Percentiles rank a stretch among this genome's conserved stretches.
Evolutionary conservation across 2,888 invertebrate genomes (phyloP).

Genomic region (Drosophila glabriapex): DNA sequence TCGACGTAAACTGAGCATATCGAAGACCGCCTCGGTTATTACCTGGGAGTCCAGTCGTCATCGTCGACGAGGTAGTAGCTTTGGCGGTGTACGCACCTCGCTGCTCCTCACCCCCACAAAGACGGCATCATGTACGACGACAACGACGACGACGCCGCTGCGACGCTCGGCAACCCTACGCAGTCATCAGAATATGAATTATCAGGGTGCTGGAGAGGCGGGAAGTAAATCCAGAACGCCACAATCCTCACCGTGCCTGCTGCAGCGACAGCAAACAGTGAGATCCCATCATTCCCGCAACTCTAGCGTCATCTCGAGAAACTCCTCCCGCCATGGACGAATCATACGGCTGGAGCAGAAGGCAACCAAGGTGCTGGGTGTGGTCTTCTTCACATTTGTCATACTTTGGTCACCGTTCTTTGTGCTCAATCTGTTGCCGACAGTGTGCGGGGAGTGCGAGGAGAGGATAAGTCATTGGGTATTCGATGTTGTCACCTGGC

Average conservation of each 20-base stretch:
- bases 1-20: conserved; percentile 86
- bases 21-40: conserved; percentile 87
- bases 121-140: conserved; percentile 61
- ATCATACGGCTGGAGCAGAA: conserved; percentile 96
- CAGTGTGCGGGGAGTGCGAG: conserved; percentile 93
- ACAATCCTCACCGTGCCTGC: conserved; percentile 87
- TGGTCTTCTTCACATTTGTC: conserved; percentile 97
- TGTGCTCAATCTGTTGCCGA: conserved; percentile 93
- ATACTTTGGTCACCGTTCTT: conserved; percentile 98
- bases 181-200: conserved; percentile 86
- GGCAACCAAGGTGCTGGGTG: conserved; percentile 97
- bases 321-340: conserved; percentile 92
- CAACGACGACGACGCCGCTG: conserved; percentile 85
- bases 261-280: conserved; percentile 87
- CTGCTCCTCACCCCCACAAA: conserved; percentile 87
- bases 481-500: conserved; percentile 95
- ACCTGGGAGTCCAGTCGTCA: conserved; percentile 90
- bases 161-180: conserved; percentile 88
- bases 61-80: conserved; percentile 90
- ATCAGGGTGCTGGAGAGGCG: conserved; percentile 45
- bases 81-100: conserved; percentile 89
- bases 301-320: conserved; percentile 92
- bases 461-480: conserved; percentile 91
- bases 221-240: conserved; percentile 84
- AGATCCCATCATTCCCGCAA: conserved; percentile 92